Conservation (phyloP, 1,140 invertebrate genomes). For the Zaprionus taronus region DNA sequence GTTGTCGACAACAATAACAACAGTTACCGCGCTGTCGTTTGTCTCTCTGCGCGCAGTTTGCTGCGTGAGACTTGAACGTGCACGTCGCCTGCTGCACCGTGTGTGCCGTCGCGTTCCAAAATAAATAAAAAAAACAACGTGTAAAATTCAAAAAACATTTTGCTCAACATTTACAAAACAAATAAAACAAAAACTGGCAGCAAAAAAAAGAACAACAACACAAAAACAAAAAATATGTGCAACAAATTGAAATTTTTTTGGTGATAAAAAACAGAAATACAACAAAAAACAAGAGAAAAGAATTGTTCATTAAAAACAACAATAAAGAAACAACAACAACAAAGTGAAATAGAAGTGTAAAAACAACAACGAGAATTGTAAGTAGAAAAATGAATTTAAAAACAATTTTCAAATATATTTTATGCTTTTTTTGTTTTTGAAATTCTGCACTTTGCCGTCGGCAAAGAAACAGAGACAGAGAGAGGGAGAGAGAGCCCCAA, state of each 20-base stretch:
- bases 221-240: constrained; percentile 26
- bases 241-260: constrained; percentile 35
- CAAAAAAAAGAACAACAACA: constrained; percentile 10
- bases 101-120: constrained; percentile 27
- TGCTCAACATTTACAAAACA: constrained; percentile 1
- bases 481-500: no score
- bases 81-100: background rate
- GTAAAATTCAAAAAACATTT: constrained; percentile 9
- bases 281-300: background rate
- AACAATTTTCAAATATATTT: constrained; percentile 31
- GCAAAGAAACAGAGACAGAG: background rate
- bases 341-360: background rate
- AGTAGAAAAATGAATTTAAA: constrained; percentile 5
- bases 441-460: background rate
- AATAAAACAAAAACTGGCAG: background rate
- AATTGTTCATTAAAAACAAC: background rate
- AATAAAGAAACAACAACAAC: background rate
- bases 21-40: constrained; percentile 10
- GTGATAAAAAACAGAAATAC: constrained; percentile 12
- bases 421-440: background rate
- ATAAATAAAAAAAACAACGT: constrained; percentile 17
- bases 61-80: constrained; percentile 21
- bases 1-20: constrained; percentile 6
- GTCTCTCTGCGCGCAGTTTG: constrained; percentile 6
- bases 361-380: constrained; percentile 13